phyloP scores from a whole-genome alignment of 2,113 vertebrate genomes.

The Ammodramus savannarum region DNA sequence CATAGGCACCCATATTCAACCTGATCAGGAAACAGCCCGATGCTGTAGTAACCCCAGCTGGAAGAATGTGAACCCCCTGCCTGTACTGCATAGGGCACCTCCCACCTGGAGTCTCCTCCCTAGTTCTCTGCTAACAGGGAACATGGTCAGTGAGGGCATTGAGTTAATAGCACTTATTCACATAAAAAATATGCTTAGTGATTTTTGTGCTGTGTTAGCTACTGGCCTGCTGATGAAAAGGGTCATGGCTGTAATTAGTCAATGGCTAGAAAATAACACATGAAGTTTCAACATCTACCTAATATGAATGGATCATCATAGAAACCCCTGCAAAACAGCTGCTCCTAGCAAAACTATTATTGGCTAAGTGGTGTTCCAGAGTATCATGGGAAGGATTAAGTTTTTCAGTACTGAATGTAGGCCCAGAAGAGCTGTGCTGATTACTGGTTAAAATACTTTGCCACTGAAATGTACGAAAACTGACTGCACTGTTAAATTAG shows the following conservation, averaged over 20 bases:
- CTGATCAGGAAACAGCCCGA: neutral
- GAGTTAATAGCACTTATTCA: neutral
- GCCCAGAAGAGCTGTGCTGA: neutral
- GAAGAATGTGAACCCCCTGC: neutral
- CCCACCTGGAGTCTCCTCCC: too few species aligned
- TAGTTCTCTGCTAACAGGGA: neutral
- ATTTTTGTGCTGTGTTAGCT: neutral
- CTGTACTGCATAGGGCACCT: neutral
- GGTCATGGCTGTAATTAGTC: neutral
- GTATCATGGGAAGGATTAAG: neutral
- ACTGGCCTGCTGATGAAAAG: neutral
- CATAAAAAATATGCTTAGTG: fast-evolving
- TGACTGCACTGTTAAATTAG: neutral
- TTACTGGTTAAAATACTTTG: neutral
- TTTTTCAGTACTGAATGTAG: neutral
- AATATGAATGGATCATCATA: neutral
- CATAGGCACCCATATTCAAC: fast-evolving
- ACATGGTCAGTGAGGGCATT: neutral
- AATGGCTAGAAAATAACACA: neutral
- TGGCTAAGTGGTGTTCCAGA: neutral
- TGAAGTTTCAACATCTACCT: neutral
- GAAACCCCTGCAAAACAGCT: neutral
- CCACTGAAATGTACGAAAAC: neutral
- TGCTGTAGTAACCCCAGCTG: neutral
- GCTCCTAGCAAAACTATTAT: neutral